phyloP scores from a whole-genome alignment of 2,888 invertebrate species.

The Nineta flava region DNA sequence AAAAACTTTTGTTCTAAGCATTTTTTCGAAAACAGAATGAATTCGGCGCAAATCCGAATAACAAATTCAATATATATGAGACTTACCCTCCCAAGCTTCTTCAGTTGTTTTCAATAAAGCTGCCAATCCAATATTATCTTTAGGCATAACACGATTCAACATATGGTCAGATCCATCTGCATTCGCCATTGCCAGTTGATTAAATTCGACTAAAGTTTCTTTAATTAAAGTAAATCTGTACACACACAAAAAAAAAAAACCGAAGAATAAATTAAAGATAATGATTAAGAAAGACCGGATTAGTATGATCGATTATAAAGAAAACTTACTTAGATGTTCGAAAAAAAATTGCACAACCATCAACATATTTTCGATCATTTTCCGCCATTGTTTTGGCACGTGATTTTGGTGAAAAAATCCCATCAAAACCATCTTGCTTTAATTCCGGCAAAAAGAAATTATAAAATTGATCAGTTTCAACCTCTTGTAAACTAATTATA shows the following conservation, averaged over 20 bases:
- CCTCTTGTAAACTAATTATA: slow-evolving; percentile 92
- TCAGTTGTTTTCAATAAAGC: slow-evolving; percentile 91
- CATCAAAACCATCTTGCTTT: slow-evolving; percentile 79
- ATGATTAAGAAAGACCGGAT: not conserved
- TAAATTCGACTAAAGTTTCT: slow-evolving; percentile 95
- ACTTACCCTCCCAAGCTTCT: slow-evolving; percentile 81
- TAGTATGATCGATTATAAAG: no score
- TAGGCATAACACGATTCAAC: slow-evolving; percentile 97
- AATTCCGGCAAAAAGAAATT: slow-evolving; percentile 91
- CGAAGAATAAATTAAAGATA: slow-evolving; percentile 5
- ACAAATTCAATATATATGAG: not conserved
- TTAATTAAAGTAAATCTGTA: slow-evolving; percentile 83
- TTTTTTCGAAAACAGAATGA: no score
- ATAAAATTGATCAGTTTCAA: slow-evolving; percentile 98
- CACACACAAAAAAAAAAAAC: slow-evolving; percentile 15
- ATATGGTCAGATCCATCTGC: slow-evolving; percentile 97
- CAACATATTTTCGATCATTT: slow-evolving; percentile 91
- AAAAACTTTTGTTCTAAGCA: no score
- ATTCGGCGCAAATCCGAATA: no score
- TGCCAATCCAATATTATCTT: slow-evolving; percentile 96
- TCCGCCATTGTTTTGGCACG: slow-evolving; percentile 97
- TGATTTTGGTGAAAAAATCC: slow-evolving; percentile 96
- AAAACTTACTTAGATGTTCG: slow-evolving; percentile 70
- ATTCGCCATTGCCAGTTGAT: slow-evolving; percentile 96
- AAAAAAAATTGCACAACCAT: slow-evolving; percentile 98